Evolutionary conservation across 2,888 invertebrate species (phyloP), one percentile per base, ranked within the genome.

Genomic region (Lymantria dispar): DNA sequence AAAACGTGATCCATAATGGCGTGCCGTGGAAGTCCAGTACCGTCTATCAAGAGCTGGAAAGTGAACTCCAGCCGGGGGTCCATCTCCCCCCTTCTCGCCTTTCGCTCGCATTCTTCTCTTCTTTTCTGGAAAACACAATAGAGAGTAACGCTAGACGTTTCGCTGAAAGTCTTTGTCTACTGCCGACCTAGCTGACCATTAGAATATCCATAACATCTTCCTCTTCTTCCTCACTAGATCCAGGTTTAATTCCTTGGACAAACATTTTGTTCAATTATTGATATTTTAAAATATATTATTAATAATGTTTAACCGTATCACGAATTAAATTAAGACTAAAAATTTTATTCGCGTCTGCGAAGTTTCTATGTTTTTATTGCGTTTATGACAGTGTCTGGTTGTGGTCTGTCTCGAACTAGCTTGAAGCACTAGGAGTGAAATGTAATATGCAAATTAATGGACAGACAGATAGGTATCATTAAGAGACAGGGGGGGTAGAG

Each of bases 1-100:
- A 97, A 97, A 42, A 97, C 96, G 76, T 96, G 95, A 81, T 97
- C 97, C 96, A 97, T 97, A 58, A 97, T 95, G 72, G 97, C 96
- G 80, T 96, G 95, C 31, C 97, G 87, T 0, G 95, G 94, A 46
- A 97, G 86, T 12, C 95, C 95, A 0, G 97, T 97, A 47, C 95
- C 96, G 72, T 97, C 97, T 78, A 97, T 96, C 62, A 97, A 92
- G 45, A 97, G 93, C 78, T 97, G 97, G 87, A 97, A 97, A 53
- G 96, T 95, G 87, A 97, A 97, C 90, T 97, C 97, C 92, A 97
- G 86, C 56, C 97, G 93, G 73, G 97, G 97, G 87, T 97, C 97
- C 96, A 97, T 97, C 83, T 97, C 97, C 89, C 97, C 97, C 52
- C 97, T 92, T 50, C 97, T 93, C 11, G 97, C 97, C 77, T 97